Conservation (phyloP, 2,888 invertebrate genomes). For the Amphiduros pacificus region DNA sequence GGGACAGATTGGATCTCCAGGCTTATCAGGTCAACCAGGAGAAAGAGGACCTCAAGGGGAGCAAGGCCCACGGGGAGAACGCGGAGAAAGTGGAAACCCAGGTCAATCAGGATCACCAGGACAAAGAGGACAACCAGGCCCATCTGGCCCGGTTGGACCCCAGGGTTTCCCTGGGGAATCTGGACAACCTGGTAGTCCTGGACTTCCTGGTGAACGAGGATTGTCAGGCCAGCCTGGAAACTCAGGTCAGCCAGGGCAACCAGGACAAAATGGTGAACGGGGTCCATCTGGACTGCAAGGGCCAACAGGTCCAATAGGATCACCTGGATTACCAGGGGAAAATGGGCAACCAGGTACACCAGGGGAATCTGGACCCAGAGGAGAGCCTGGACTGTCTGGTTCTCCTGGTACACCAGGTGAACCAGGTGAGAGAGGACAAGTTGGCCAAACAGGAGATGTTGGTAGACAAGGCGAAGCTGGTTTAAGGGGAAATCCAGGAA, state of each 20-base stretch:
- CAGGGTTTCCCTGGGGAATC: too few species aligned
- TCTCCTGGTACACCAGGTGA: slow-evolving; percentile 11
- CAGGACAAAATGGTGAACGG: slow-evolving; percentile 20
- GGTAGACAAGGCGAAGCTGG: slow-evolving; percentile 20
- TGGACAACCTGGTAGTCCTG: slow-evolving; percentile 19
- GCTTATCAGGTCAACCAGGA: slow-evolving; percentile 2
- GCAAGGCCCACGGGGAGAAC: slow-evolving; percentile 20
- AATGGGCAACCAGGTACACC: slow-evolving; percentile 21
- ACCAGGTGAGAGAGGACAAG: slow-evolving; percentile 5
- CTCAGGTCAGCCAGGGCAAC: slow-evolving; percentile 22
- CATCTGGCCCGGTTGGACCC: slow-evolving; percentile 9
- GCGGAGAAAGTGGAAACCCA: slow-evolving; percentile 28
- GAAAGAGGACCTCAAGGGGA: slow-evolving; percentile 21
- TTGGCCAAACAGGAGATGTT: slow-evolving; percentile 4
- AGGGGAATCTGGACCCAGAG: slow-evolving; percentile 15
- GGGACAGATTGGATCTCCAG: slow-evolving; percentile 14
- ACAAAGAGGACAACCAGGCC: slow-evolving; percentile 17
- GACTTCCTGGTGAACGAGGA: slow-evolving; percentile 22
- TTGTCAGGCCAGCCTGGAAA: slow-evolving; percentile 17
- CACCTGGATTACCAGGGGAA: slow-evolving; percentile 25
- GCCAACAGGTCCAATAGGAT: slow-evolving; percentile 31
- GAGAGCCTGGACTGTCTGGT: slow-evolving; percentile 14
- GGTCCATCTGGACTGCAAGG: slow-evolving; percentile 28
- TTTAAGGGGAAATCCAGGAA: slow-evolving; percentile 14
- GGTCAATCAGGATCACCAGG: slow-evolving; percentile 22